phyloP scores from a whole-genome alignment of 2,797 vertebrate genomes.

The Chrosomus eos region DNA sequence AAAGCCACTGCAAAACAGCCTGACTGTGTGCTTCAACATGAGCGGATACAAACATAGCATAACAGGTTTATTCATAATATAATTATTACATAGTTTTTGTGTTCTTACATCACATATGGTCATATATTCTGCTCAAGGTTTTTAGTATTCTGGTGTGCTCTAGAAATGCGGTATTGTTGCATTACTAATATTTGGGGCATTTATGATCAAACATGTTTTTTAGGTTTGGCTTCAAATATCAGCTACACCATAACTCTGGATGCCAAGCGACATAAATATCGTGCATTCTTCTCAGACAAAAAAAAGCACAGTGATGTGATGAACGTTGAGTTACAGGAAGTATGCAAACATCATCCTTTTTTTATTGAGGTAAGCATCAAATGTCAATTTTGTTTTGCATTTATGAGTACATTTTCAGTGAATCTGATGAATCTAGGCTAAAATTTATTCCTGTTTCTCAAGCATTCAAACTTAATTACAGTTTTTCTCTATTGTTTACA shows the following conservation, averaged over 20 bases:
- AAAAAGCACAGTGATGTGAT: not conserved
- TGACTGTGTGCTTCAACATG: constrained; percentile 74
- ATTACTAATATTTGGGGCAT: not conserved
- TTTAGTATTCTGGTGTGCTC: no score
- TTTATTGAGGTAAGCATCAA: constrained; percentile 30
- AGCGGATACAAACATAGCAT: not conserved
- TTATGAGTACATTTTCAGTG: not conserved
- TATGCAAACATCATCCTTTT: not conserved
- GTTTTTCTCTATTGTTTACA: no score
- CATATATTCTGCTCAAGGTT: no score
- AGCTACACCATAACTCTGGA: constrained; percentile 73
- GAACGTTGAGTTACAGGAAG: fast-evolving
- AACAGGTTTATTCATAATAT: constrained; percentile 59
- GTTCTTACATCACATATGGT: not conserved
- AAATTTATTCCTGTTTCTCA: not conserved
- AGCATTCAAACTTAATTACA: not conserved
- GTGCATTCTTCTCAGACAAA: constrained; percentile 60
- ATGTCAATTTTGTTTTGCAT: not conserved
- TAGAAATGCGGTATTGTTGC: no score
- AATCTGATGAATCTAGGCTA: not conserved
- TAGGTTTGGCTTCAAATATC: constrained; percentile 62
- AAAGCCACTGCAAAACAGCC: not conserved
- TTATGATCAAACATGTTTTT: not conserved
- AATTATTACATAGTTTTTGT: not conserved
- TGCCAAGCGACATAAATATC: constrained; percentile 66